Evolutionary conservation across 2,888 invertebrate genomes (phyloP).

Genomic region (Andricus curvator): DNA sequence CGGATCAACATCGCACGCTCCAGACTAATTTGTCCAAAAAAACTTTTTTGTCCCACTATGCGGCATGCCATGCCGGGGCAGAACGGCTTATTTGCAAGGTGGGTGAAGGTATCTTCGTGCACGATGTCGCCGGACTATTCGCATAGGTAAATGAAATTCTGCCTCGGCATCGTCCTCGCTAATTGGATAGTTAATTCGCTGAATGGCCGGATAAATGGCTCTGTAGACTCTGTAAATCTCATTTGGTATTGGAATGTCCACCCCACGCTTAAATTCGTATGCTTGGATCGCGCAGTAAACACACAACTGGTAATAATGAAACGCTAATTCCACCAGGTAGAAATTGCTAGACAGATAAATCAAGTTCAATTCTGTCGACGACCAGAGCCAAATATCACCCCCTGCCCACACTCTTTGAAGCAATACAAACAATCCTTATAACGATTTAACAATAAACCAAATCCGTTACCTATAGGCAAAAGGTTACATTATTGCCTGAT

Average conservation of each 20-base stretch:
- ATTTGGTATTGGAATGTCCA: conserved; percentile 35
- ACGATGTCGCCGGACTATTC: neutral
- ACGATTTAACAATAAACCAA: conserved; percentile 3
- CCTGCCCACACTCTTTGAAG: neutral
- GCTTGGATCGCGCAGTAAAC: conserved; percentile 22
- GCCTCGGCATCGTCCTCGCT: conserved; percentile 14
- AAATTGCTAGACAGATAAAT: conserved; percentile 35
- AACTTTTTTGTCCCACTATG: too few relatives aligned
- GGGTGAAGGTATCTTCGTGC: neutral
- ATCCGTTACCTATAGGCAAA: neutral
- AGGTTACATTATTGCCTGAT: conserved; percentile 6
- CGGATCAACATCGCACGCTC: too few relatives aligned
- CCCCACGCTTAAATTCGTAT: conserved; percentile 20
- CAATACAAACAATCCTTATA: conserved; percentile 11
- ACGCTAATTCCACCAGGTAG: conserved; percentile 33
- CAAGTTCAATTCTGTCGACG: conserved; percentile 11
- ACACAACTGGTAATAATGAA: conserved; percentile 27
- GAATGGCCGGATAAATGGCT: conserved; percentile 38
- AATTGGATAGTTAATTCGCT: conserved; percentile 39
- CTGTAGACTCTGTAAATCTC: conserved; percentile 34
- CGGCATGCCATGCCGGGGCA: too few relatives aligned
- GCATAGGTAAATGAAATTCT: conserved; percentile 28
- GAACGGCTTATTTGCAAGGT: neutral
- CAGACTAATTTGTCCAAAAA: too few relatives aligned
- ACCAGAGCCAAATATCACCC: neutral